Evolutionary conservation across 2,113 vertebrate genomes (phyloP).

Genomic region (Cynopterus brachyotis): DNA sequence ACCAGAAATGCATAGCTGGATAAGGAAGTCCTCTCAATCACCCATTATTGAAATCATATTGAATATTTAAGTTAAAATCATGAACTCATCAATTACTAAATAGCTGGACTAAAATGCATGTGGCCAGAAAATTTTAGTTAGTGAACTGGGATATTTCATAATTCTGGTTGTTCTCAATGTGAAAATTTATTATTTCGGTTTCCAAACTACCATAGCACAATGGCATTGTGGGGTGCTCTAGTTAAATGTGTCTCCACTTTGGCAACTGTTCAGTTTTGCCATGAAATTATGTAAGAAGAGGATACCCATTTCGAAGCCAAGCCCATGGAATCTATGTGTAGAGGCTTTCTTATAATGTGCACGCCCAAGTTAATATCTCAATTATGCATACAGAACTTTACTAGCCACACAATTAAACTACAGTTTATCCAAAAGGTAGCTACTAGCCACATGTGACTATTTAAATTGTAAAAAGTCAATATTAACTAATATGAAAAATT

Average conservation of each 20-base stretch:
- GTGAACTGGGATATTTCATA: background rate
- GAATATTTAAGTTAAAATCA: slow-evolving; percentile 60
- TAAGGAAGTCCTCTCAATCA: slow-evolving; percentile 30
- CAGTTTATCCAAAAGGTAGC: background rate
- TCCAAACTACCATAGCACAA: background rate
- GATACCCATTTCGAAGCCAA: background rate
- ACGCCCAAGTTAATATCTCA: background rate
- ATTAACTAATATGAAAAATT: background rate
- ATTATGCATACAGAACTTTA: background rate
- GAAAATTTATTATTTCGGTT: background rate
- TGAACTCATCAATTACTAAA: slow-evolving; percentile 49
- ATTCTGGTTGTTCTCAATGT: background rate
- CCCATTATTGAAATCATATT: slow-evolving; percentile 44
- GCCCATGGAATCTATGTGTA: background rate
- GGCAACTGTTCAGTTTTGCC: background rate
- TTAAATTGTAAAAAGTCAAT: slow-evolving; percentile 16
- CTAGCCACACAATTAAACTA: background rate
- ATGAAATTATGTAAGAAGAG: background rate
- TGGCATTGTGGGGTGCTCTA: background rate
- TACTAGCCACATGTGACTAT: background rate
- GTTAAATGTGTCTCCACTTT: background rate
- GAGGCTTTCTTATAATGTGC: background rate
- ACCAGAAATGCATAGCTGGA: slow-evolving; percentile 39
- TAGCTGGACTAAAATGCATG: background rate
- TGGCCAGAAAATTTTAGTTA: background rate